A percentile compares a stretch with the other conserved stretches of the same genome.
Conservation (phyloP, 1,140 invertebrate genomes). For the Zaprionus kolodkinae region DNA sequence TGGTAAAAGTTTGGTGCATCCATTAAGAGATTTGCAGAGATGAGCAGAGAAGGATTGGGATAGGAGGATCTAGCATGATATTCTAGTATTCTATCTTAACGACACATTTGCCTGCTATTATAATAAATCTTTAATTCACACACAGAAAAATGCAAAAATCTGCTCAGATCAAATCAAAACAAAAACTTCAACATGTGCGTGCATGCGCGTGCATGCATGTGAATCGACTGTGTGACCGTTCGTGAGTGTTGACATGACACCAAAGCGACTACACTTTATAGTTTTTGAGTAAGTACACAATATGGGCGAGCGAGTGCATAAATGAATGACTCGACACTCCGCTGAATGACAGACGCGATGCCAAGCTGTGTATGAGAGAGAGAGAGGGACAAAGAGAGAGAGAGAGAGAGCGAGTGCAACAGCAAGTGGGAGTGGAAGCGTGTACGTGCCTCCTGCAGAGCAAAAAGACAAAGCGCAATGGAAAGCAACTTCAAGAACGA, state of each 20-base stretch:
- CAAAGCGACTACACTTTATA: conserved; percentile 62
- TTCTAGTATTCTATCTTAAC: background rate
- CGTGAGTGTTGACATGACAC: conserved; percentile 55
- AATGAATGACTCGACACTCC: conserved; percentile 65
- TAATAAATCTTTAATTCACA: conserved; percentile 57
- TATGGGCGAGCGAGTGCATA: conserved; percentile 60
- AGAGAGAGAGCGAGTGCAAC: background rate
- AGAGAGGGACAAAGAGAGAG: background rate
- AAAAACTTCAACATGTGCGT: conserved; percentile 25
- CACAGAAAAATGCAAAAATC: conserved; percentile 41
- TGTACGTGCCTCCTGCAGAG: conserved; percentile 31
- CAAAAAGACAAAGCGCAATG: conserved; percentile 33
- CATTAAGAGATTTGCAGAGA: conserved; percentile 74
- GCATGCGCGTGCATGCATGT: background rate
- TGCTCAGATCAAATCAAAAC: conserved; percentile 63
- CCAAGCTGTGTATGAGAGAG: background rate
- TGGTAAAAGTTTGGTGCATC: conserved; percentile 71
- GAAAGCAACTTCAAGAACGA: conserved; percentile 13
- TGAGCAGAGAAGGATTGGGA: no score
- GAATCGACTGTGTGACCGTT: background rate
- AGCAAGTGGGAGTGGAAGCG: conserved; percentile 1
- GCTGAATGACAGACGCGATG: conserved; percentile 23
- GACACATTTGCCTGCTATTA: conserved; percentile 39
- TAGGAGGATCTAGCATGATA: no score
- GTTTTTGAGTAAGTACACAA: conserved; percentile 64